phyloP scores from a whole-genome alignment of 2,113 vertebrate genomes.

The Haemorhous mexicanus region DNA sequence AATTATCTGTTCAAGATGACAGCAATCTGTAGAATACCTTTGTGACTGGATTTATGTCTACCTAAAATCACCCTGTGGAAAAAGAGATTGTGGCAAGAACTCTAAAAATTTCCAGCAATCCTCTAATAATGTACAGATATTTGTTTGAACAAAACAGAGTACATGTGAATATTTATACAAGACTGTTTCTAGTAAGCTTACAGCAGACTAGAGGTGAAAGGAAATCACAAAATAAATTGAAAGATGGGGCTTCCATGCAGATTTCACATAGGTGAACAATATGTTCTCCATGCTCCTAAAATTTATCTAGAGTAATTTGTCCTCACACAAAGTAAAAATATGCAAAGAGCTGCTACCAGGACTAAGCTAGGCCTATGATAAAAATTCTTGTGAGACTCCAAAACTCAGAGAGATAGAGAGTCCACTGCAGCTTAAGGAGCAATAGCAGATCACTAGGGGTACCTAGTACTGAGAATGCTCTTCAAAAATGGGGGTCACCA shows the following conservation, averaged over 20 bases:
- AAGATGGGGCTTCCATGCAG: neutral
- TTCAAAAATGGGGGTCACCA: neutral
- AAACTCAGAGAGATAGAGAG: neutral
- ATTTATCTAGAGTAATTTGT: neutral
- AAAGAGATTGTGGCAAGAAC: neutral
- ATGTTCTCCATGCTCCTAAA: neutral
- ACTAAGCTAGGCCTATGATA: neutral
- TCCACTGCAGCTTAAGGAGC: neutral
- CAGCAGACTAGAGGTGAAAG: neutral
- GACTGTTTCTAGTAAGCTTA: neutral
- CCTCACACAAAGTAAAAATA: neutral
- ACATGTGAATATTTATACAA: neutral
- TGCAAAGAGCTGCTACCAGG: neutral
- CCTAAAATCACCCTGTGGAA: neutral
- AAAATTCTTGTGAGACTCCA: neutral
- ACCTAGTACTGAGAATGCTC: neutral
- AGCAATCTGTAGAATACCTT: neutral
- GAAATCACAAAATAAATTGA: neutral
- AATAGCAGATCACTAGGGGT: neutral
- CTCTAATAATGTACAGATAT: neutral
- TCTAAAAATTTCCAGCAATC: neutral
- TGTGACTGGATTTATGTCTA: neutral
- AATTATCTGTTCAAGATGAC: neutral
- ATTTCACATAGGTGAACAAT: neutral
- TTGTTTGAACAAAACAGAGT: neutral